Percentiles rank a stretch among this genome's conserved stretches.
phyloP scores from a whole-genome alignment of 2,113 vertebrate genomes.

The Amphilophus citrinellus region DNA sequence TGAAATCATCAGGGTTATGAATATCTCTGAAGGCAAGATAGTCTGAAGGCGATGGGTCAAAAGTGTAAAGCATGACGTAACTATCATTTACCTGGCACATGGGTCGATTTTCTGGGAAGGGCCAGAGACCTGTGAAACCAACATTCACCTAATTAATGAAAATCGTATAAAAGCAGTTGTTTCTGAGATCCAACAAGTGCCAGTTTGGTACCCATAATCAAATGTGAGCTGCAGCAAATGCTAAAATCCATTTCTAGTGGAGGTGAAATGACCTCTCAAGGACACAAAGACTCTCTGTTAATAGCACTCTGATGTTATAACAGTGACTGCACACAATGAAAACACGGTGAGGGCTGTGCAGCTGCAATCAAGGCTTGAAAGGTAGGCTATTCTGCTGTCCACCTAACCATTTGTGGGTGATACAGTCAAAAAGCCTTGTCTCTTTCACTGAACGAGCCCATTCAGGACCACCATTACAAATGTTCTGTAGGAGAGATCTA shows the following conservation, averaged over 20 bases:
- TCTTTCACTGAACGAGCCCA: slow-evolving; percentile 37
- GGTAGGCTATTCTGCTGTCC: slow-evolving; percentile 60
- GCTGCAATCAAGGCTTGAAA: slow-evolving; percentile 72
- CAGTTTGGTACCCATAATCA: slow-evolving; percentile 28
- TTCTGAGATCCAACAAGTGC: slow-evolving; percentile 33
- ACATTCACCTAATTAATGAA: slow-evolving; percentile 50
- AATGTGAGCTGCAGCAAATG: slow-evolving; percentile 36
- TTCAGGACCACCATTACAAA: slow-evolving; percentile 46
- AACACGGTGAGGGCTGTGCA: slow-evolving; percentile 56
- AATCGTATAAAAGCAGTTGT: slow-evolving; percentile 50
- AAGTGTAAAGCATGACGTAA: slow-evolving; percentile 10
- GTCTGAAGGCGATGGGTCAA: slow-evolving; percentile 19
- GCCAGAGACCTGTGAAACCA: slow-evolving; percentile 31
- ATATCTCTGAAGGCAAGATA: slow-evolving; percentile 26
- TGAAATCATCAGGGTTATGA: slow-evolving; percentile 34
- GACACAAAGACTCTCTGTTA: slow-evolving; percentile 74
- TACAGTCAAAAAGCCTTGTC: slow-evolving; percentile 45
- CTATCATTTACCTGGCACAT: slow-evolving; percentile 4
- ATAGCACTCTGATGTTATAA: slow-evolving; percentile 63
- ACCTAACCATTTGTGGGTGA: slow-evolving; percentile 56
- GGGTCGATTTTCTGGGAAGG: slow-evolving; percentile 15
- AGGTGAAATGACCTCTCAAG: slow-evolving; percentile 69
- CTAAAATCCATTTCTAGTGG: slow-evolving; percentile 65
- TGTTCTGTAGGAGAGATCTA: not conserved
- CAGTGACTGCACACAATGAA: slow-evolving; percentile 63